Evolutionary conservation across 2,888 invertebrate species (phyloP).

Genomic region (Priocnemis perturbator): DNA sequence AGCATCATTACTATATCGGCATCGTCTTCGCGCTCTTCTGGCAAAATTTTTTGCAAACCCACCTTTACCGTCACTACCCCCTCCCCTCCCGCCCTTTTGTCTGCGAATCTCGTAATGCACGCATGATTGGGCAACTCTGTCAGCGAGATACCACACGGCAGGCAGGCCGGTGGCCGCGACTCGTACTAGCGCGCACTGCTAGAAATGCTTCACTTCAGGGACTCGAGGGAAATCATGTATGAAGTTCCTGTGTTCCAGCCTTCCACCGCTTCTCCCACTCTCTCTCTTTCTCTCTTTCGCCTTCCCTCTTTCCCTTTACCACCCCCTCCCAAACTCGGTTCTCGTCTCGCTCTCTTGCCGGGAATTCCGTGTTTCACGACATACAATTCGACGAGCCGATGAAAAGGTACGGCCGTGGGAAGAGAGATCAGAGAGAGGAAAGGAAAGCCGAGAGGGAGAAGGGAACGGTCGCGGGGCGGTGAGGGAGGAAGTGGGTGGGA

Average conservation of each 20-base stretch:
- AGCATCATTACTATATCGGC: neutral
- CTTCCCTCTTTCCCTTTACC: conserved; percentile 26
- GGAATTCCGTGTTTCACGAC: conserved; percentile 55
- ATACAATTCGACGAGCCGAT: conserved; percentile 53
- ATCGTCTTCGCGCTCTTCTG: too few species aligned
- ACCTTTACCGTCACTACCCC: conserved; percentile 27
- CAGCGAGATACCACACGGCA: conserved; percentile 65
- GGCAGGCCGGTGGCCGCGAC: conserved; percentile 51
- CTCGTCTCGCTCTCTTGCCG: conserved; percentile 51
- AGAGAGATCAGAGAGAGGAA: conserved; percentile 22
- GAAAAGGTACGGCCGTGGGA: conserved; percentile 39
- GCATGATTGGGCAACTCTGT: conserved; percentile 71
- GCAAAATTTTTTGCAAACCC: neutral
- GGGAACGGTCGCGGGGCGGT: neutral
- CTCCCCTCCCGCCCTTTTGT: conserved; percentile 48
- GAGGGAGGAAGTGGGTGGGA: neutral
- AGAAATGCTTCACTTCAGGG: conserved; percentile 72
- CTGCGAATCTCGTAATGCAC: conserved; percentile 69
- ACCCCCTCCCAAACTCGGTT: conserved; percentile 10
- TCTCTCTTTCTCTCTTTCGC: conserved; percentile 51
- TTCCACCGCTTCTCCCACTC: conserved; percentile 42
- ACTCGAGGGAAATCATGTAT: conserved; percentile 74
- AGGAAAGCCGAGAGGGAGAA: conserved; percentile 1
- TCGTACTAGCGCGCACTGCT: conserved; percentile 65
- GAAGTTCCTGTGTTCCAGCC: conserved; percentile 67